Conservation (phyloP, 1,140 invertebrate genomes). For the Sitobion miscanthi region DNA sequence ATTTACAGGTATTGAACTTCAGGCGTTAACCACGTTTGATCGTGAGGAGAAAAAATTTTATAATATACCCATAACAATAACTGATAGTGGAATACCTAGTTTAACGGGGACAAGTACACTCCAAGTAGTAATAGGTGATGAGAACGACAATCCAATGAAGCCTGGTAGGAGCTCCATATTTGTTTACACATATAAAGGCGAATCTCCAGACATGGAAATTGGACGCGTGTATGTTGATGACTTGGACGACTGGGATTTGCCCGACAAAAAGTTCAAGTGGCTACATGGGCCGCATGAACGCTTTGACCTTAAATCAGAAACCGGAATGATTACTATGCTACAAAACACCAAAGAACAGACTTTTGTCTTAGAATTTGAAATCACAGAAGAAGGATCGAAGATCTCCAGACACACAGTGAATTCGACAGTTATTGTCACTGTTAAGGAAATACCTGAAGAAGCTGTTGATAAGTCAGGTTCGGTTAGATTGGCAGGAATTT, state of each 20-base stretch:
- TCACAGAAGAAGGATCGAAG: slow-evolving; percentile 67
- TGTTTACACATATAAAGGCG: slow-evolving; percentile 88
- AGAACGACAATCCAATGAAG: slow-evolving; percentile 86
- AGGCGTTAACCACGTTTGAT: slow-evolving; percentile 78
- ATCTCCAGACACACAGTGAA: slow-evolving; percentile 70
- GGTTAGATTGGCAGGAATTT: slow-evolving; percentile 80
- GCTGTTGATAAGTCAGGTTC: slow-evolving; percentile 90
- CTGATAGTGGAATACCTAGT: slow-evolving; percentile 77
- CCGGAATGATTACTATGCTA: slow-evolving; percentile 85
- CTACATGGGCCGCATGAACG: slow-evolving; percentile 65
- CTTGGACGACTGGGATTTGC: slow-evolving; percentile 91
- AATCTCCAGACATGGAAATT: slow-evolving; percentile 77
- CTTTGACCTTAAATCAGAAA: slow-evolving; percentile 73
- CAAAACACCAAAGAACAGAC: slow-evolving; percentile 72
- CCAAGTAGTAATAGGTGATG: slow-evolving; percentile 86
- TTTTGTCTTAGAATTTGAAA: slow-evolving; percentile 73
- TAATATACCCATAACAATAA: slow-evolving; percentile 84
- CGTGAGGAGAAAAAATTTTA: slow-evolving; percentile 88
- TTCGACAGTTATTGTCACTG: slow-evolving; percentile 81
- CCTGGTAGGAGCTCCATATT: slow-evolving; percentile 85
- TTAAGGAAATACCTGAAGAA: slow-evolving; percentile 85
- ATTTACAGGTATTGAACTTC: slow-evolving; percentile 63
- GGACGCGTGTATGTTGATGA: slow-evolving; percentile 91
- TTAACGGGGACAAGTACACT: slow-evolving; percentile 78
- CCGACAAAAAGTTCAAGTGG: slow-evolving; percentile 85